These are phyloP conservation scores for Carcina quercana DNA, from an alignment of 2,888 invertebrate species.

Conservation along the genomic window DNA sequence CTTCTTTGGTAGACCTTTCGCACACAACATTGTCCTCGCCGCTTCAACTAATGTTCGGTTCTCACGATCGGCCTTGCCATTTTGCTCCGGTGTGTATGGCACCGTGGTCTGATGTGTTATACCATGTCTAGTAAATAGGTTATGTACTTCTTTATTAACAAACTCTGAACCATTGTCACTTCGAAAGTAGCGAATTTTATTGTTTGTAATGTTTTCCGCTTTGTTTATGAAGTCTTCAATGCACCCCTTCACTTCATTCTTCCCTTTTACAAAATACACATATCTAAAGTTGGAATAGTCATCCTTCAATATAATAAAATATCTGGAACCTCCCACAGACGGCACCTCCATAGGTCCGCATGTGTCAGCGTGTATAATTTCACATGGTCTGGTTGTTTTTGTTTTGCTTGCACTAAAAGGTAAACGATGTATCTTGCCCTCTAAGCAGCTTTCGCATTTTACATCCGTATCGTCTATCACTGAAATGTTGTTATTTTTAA, in stretches of 20 bases:
- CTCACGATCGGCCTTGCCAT: constrained; percentile 9
- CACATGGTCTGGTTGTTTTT: constrained; percentile 7
- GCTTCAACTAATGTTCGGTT: constrained; percentile 9
- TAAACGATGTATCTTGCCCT: constrained; percentile 13
- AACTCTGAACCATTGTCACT: constrained; percentile 16
- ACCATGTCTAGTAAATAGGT: constrained; percentile 9
- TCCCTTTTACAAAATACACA: constrained; percentile 5
- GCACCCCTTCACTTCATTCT: constrained; percentile 1
- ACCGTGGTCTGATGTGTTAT: constrained; percentile 8
- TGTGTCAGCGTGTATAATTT: constrained; percentile 8
- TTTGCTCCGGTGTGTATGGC: constrained; percentile 9
- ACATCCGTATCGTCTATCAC: not conserved
- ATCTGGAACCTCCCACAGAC: constrained; percentile 18
- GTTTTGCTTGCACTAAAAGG: constrained; percentile 7
- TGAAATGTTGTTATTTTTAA: constrained; percentile 5
- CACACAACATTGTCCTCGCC: constrained; percentile 8
- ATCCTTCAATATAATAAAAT: constrained; percentile 21
- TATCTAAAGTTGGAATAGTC: constrained; percentile 18
- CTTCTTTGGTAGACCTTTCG: constrained; percentile 4
- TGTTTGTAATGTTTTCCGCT: not conserved
- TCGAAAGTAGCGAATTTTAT: constrained; percentile 7
- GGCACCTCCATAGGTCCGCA: constrained; percentile 5
- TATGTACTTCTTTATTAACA: constrained; percentile 11
- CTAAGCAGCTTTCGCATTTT: constrained; percentile 3
- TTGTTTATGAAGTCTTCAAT: not conserved